Percentiles rank a stretch among this genome's conserved stretches.
Evolutionary conservation across 2,888 invertebrate species (phyloP).

Genomic region (Tetrapedia diversipes): DNA sequence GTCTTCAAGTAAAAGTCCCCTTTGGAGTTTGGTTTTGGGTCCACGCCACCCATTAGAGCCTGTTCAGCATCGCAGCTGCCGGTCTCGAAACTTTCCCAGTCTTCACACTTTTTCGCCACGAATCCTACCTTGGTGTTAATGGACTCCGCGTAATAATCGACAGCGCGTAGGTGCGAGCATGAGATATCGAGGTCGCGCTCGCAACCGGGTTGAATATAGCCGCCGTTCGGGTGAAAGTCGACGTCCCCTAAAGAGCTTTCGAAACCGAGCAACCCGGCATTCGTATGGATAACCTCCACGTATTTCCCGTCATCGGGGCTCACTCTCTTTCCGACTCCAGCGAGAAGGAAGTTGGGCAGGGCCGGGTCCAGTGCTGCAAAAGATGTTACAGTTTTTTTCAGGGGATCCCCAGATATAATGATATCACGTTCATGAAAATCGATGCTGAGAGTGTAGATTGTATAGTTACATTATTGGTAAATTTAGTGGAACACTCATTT

Average conservation of each 20-base stretch:
- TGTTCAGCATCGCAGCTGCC: constrained; percentile 50
- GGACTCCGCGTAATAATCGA: constrained; percentile 76
- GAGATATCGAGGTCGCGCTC: constrained; percentile 61
- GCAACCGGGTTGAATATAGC: constrained; percentile 77
- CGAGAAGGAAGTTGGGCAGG: constrained; percentile 74
- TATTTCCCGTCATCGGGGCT: constrained; percentile 77
- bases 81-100: background rate
- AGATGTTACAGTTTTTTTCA: too few species aligned
- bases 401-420: too few species aligned
- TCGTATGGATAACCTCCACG: constrained; percentile 82
- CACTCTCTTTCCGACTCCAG: constrained; percentile 70
- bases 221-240: constrained; percentile 82
- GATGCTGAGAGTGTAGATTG: too few species aligned
- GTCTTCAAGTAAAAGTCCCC: constrained; percentile 73
- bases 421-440: too few species aligned
- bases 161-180: constrained; percentile 77
- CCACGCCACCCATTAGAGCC: constrained; percentile 64
- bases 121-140: constrained; percentile 67
- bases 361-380: constrained; percentile 81
- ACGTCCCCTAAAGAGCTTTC: constrained; percentile 76
- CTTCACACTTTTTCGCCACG: constrained; percentile 60
- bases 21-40: background rate
- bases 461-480: too few species aligned
- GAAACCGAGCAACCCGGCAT: constrained; percentile 78
- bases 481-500: too few species aligned